These are phyloP conservation scores for Episyrphus balteatus DNA, from an alignment of 1,140 invertebrate species.

Conservation along the genomic window DNA sequence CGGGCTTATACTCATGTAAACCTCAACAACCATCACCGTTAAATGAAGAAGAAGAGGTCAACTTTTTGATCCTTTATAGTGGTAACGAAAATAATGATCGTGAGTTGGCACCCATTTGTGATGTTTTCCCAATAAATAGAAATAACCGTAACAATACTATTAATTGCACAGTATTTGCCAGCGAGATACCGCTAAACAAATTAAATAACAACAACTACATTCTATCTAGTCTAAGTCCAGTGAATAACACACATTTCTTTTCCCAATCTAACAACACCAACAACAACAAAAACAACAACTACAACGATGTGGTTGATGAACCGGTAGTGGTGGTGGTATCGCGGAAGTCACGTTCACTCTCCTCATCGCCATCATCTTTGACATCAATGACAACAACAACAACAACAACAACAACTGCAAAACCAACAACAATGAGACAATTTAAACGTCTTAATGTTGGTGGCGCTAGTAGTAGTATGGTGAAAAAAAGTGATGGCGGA, in stretches of 20 bases:
- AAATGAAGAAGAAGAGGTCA: conserved; percentile 17
- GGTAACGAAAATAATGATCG: conserved; percentile 35
- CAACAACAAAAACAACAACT: conserved; percentile 1
- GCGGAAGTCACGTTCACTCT: too few species aligned
- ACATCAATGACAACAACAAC: neutral
- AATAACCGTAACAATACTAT: neutral
- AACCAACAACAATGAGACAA: neutral
- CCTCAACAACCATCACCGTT: conserved; percentile 26
- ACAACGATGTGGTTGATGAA: neutral
- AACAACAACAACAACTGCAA: neutral
- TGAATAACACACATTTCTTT: too few species aligned
- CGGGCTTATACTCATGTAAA: conserved; percentile 37
- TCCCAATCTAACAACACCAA: conserved; percentile 1
- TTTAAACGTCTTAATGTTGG: too few species aligned
- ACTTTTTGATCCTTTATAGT: conserved; percentile 28
- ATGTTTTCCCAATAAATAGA: conserved; percentile 17
- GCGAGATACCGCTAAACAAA: too few species aligned
- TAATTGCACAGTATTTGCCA: neutral
- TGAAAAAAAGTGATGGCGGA: neutral
- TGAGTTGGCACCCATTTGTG: conserved; percentile 38
- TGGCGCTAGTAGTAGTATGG: neutral
- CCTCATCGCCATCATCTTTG: neutral
- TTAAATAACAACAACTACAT: too few species aligned
- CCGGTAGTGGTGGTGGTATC: neutral
- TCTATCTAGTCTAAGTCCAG: too few species aligned